Evolutionary conservation across 1,140 invertebrate genomes (phyloP).

Genomic region (Drosophila punjabiensis): DNA sequence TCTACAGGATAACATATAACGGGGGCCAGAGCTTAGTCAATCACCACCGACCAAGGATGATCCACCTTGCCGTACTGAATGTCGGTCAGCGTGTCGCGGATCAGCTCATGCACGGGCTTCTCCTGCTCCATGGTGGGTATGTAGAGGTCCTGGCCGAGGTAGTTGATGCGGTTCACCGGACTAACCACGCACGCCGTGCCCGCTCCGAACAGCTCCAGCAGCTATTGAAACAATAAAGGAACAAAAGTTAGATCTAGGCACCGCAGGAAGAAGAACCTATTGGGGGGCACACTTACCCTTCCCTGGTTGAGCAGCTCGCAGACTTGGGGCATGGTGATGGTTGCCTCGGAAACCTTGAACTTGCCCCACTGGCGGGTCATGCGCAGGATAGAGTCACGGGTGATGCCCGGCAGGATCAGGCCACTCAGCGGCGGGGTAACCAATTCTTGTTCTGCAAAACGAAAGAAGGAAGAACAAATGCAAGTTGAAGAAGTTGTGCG

Average conservation of each 20-base stretch:
- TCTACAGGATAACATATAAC: neutral
- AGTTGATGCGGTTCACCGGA: conserved; percentile 94
- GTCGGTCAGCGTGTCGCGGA: conserved; percentile 91
- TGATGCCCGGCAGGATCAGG: conserved; percentile 97
- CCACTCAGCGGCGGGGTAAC: conserved; percentile 97
- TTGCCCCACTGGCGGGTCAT: conserved; percentile 94
- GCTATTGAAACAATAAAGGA: conserved; percentile 86
- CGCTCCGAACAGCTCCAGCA: conserved; percentile 97
- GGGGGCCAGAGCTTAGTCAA: conserved; percentile 64
- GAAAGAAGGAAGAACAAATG: neutral
- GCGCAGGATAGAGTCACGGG: conserved; percentile 94
- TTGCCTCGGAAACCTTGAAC: conserved; percentile 93
- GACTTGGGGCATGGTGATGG: conserved; percentile 95
- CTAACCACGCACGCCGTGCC: conserved; percentile 97
- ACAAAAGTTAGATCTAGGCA: neutral
- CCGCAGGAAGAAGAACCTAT: rapidly evolving
- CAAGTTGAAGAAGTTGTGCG: neutral
- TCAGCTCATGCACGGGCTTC: conserved; percentile 89
- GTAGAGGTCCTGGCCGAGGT: conserved; percentile 88
- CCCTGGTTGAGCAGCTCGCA: conserved; percentile 91
- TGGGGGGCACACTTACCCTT: conserved; percentile 89
- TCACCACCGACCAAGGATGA: conserved; percentile 90
- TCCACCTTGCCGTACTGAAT: conserved; percentile 95
- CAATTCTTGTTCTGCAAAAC: conserved; percentile 93
- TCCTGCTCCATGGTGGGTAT: conserved; percentile 92